phyloP scores from a whole-genome alignment of 2,797 vertebrate species.

The Serranus cabrilla region DNA sequence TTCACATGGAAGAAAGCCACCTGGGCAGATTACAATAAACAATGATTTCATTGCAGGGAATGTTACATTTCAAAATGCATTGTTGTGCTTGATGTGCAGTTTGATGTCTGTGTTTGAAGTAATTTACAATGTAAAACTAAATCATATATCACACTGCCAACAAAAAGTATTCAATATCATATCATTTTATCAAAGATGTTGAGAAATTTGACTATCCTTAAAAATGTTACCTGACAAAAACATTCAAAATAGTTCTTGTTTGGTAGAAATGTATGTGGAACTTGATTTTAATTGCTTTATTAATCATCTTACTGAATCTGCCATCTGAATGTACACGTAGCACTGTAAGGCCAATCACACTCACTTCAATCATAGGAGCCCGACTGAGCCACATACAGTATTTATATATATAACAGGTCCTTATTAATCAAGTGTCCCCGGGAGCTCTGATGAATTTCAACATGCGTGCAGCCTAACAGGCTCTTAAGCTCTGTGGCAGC shows the following conservation, averaged over 20 bases:
- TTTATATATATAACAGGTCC: too few relatives aligned
- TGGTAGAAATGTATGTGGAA: not conserved
- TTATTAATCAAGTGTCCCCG: not conserved
- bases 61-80: constrained; percentile 25
- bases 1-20: constrained; percentile 52
- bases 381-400: not conserved
- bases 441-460: not conserved
- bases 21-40: constrained; percentile 39
- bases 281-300: too few relatives aligned
- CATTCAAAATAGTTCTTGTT: not conserved
- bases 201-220: not conserved
- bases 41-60: constrained; percentile 48
- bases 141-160: not conserved
- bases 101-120: constrained; percentile 18
- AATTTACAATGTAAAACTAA: constrained; percentile 1
- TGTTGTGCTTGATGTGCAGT: constrained; percentile 8
- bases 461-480: not conserved
- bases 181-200: too few relatives aligned
- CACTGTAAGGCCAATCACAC: not conserved
- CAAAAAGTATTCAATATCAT: not conserved
- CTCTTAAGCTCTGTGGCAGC: not conserved
- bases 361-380: not conserved
- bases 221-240: not conserved
- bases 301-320: not conserved
- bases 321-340: not conserved